phyloP scores from a whole-genome alignment of 1,140 invertebrate species.

The Mylabris phalerata region DNA sequence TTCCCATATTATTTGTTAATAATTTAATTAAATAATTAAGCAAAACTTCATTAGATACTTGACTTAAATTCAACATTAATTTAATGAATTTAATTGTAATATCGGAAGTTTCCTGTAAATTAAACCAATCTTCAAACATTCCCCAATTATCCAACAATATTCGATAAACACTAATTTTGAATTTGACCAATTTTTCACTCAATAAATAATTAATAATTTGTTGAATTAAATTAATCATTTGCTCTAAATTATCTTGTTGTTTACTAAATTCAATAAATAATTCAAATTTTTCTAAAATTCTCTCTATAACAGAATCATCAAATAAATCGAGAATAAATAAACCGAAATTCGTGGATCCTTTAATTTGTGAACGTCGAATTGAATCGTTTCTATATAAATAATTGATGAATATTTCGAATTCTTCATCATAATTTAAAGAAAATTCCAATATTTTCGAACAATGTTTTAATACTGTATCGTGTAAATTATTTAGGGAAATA shows the following conservation, averaged over 20 bases:
- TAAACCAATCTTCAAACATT: too few species aligned
- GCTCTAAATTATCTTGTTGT: conserved; percentile 1
- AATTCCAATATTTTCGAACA: conserved; percentile 19
- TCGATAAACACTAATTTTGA: too few species aligned
- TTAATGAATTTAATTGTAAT: too few species aligned
- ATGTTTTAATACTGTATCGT: conserved; percentile 19
- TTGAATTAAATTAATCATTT: conserved; percentile 4
- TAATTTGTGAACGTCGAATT: conserved; percentile 16
- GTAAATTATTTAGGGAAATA: conserved; percentile 3
- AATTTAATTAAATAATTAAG: too few species aligned
- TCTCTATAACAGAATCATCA: conserved; percentile 10
- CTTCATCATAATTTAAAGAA: conserved; percentile 12
- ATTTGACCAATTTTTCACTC: too few species aligned
- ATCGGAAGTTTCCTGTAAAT: too few species aligned
- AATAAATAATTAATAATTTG: not conserved
- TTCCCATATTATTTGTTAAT: too few species aligned
- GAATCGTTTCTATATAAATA: conserved; percentile 11
- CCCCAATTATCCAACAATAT: too few species aligned
- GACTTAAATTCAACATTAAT: too few species aligned
- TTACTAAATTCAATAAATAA: conserved; percentile 9
- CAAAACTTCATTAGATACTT: too few species aligned
- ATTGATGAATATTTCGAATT: conserved; percentile 15
- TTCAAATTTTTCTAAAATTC: conserved; percentile 20
- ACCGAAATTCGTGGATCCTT: conserved; percentile 11
- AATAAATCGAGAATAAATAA: conserved; percentile 22